Evolutionary conservation across 53 echinoderm and acorn worm species (phyloP).

Genomic region (Paelopatides confundens): DNA sequence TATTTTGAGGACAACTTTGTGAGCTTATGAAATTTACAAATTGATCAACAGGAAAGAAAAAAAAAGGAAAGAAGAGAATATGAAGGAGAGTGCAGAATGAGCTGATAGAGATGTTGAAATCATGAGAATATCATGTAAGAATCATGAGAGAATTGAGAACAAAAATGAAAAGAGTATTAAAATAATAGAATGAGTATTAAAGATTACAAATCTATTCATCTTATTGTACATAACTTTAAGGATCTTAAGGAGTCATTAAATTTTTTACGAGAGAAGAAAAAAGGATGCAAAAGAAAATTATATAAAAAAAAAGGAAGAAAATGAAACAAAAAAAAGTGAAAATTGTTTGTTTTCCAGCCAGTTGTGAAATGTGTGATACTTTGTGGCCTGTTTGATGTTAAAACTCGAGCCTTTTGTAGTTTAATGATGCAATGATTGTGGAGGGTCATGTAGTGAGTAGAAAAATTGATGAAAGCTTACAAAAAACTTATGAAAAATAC

Average conservation of each 20-base stretch:
- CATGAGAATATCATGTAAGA: not conserved
- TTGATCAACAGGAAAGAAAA: not conserved
- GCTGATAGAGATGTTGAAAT: not conserved
- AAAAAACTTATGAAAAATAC: too few relatives aligned
- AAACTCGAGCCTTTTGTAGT: not conserved
- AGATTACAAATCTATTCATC: constrained; percentile 25
- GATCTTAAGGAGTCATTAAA: constrained; percentile 21
- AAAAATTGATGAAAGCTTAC: too few relatives aligned
- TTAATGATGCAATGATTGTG: not conserved
- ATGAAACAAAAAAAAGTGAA: not conserved
- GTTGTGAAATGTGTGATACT: constrained; percentile 5
- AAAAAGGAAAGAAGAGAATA: not conserved
- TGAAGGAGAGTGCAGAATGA: not conserved
- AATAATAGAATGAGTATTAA: constrained; percentile 25
- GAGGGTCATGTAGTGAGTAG: not conserved
- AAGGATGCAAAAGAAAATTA: not conserved
- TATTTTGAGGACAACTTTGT: not conserved
- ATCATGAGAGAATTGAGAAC: not conserved
- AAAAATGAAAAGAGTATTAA: constrained; percentile 26
- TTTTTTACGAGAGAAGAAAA: constrained; percentile 13
- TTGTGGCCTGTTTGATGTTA: constrained; percentile 42
- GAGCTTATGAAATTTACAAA: not conserved
- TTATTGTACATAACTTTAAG: constrained; percentile 30
- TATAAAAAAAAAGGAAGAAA: not conserved
- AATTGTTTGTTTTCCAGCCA: constrained; percentile 36